A percentile compares a stretch with the other conserved stretches of the same genome.
Conservation (phyloP, 53 echinoderm and acorn worm genomes). For the Temnopleurus reevesii region DNA sequence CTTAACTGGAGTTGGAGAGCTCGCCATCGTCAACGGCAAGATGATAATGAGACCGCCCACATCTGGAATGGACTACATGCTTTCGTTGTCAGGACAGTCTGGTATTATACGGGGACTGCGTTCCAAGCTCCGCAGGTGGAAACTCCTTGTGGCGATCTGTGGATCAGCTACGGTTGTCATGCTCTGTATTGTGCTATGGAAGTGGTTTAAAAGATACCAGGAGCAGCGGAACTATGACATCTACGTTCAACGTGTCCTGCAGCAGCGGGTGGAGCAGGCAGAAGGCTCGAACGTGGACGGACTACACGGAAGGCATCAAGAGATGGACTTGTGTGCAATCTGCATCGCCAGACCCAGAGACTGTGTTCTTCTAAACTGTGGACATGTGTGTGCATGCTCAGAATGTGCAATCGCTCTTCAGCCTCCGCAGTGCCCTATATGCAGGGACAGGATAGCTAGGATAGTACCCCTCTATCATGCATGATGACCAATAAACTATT, state of each 20-base stretch:
- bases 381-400: slow-evolving; percentile 93
- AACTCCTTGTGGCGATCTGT: slow-evolving; percentile 65
- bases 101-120: slow-evolving; percentile 73
- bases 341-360: slow-evolving; percentile 84
- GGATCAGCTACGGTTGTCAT: slow-evolving; percentile 78
- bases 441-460: slow-evolving; percentile 85
- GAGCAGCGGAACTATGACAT: slow-evolving; percentile 63
- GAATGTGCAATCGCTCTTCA: slow-evolving; percentile 73
- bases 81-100: slow-evolving; percentile 65
- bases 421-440: slow-evolving; percentile 98
- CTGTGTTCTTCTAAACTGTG: slow-evolving; percentile 91
- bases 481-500: slow-evolving; percentile 50
- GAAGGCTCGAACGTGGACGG: slow-evolving; percentile 73
- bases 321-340: slow-evolving; percentile 81
- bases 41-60: slow-evolving; percentile 80
- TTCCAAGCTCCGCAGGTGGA: slow-evolving; percentile 74
- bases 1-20: slow-evolving; percentile 85
- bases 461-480: slow-evolving; percentile 94
- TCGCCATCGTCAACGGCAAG: slow-evolving; percentile 68
- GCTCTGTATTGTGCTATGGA: slow-evolving; percentile 57
- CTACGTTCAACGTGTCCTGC: slow-evolving; percentile 71
- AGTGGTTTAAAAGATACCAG: slow-evolving; percentile 69
- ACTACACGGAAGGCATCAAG: slow-evolving; percentile 36
- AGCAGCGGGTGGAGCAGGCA: slow-evolving; percentile 65
- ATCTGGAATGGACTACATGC: slow-evolving; percentile 68